Conservation (phyloP, 2,888 invertebrate genomes). For the Pinctada fucata region DNA sequence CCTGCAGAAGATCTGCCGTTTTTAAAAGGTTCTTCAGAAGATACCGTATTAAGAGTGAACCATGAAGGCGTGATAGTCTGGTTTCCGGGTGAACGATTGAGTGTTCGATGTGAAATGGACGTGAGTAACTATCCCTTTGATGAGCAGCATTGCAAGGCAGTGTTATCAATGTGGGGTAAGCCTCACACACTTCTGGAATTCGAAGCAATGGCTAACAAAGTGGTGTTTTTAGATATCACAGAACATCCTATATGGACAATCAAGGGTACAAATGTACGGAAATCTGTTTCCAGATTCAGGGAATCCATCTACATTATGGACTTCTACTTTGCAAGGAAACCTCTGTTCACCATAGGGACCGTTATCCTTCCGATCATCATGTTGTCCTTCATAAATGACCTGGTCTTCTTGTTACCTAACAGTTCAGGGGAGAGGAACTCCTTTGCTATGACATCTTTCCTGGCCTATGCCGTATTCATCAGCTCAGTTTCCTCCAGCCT, state of each 20-base stretch:
- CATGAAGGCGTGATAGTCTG: neutral
- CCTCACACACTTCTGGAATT: neutral
- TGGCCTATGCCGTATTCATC: slow-evolving; percentile 19
- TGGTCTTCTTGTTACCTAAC: slow-evolving; percentile 22
- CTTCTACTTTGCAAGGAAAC: neutral
- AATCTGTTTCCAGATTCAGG: no score
- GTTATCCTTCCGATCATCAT: slow-evolving; percentile 2
- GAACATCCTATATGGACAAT: neutral
- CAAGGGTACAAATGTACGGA: neutral
- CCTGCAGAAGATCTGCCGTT: neutral
- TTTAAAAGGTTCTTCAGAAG: neutral
- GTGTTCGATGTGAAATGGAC: slow-evolving; percentile 1
- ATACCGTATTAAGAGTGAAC: neutral
- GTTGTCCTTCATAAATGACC: slow-evolving; percentile 6
- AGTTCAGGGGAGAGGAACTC: slow-evolving; percentile 22
- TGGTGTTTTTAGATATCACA: neutral
- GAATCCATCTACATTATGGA: no score
- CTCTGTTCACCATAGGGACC: neutral
- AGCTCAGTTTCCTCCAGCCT: neutral
- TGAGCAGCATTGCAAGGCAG: neutral
- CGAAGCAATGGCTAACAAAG: neutral
- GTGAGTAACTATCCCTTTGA: slow-evolving; percentile 8
- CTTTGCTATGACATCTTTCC: slow-evolving; percentile 16
- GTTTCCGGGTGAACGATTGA: neutral
- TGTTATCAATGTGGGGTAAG: neutral